Evolutionary conservation across 2,888 invertebrate genomes (phyloP).

Genomic region (Drosophila pseudotalamancana): DNA sequence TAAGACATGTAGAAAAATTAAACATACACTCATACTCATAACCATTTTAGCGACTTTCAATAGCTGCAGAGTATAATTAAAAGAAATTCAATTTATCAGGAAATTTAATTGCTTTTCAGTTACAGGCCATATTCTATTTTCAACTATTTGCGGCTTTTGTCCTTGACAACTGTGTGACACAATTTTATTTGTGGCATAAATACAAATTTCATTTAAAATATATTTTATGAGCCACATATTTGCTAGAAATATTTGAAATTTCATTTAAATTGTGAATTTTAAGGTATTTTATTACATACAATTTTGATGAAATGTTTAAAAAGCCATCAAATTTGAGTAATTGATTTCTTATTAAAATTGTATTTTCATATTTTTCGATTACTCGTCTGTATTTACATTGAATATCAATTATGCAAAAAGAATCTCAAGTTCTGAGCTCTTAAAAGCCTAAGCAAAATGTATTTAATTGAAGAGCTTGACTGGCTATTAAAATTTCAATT

Average conservation of each 20-base stretch:
- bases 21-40: too few relatives aligned
- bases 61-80: too few relatives aligned
- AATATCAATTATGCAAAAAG: background rate
- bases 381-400: background rate
- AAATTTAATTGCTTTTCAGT: conserved; percentile 22
- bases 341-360: background rate
- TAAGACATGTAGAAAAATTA: too few relatives aligned
- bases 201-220: background rate
- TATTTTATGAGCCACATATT: background rate
- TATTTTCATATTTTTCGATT: background rate
- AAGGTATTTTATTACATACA: background rate
- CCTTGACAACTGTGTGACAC: conserved; percentile 12
- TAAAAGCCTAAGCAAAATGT: background rate
- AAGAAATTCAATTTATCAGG: background rate
- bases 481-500: background rate
- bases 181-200: background rate
- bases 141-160: conserved; percentile 1
- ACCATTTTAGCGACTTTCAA: too few relatives aligned
- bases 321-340: background rate
- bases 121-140: background rate
- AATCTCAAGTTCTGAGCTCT: background rate
- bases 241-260: background rate
- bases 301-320: too few relatives aligned
- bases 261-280: background rate
- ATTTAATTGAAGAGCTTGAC: background rate